Base-by-base conservation (phyloP, 2,797 vertebrate genomes). In the Cirrhinus mrigala region DNA sequence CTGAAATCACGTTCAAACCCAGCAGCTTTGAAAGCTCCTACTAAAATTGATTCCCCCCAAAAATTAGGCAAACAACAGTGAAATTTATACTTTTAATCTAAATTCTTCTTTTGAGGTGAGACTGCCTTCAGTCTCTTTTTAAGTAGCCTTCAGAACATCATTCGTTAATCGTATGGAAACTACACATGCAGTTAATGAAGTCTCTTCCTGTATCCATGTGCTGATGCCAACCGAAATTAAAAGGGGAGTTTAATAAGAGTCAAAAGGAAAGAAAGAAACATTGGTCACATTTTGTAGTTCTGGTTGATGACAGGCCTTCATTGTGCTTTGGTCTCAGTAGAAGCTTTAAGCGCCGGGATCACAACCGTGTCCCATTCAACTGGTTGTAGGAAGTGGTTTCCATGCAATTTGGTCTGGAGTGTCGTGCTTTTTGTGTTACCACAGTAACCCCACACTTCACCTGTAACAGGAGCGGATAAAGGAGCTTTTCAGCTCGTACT, bases 361-460 rank as follows among this genome's bases (percentile, higher is more conserved):
- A 88, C 79, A 92, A 82, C 92, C 91, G 92, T 93, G 92, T 93
- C 92, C 87, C 90, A 81, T 93, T 92, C 89, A 90, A 87, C 87
- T 84, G 84, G 82, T 91, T 89, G 91, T 91, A 91, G 81, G 90
- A 92, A 88, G 85, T 46, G 88, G 91, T 87, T 91, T 90, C 81
- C 88, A 70, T 74, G 91, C 91, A 91, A 91, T 91, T 91, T 90
- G 92, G 92, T 94, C 93, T 95, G 93, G 93, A 92, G 93, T 95
- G 93, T 94, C 92, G 90, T 10, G 52, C 85, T 91, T 88, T 66
- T 90, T 91, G 87, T 84, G 89, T 95, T 90, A 64, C 94, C 89
- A 93, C 91, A 90, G 94, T 86, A 93, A 95, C 95, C 88, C 90
- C 64, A 88, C 91, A 88, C 93, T 94, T 92, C 90, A 92, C 90